A percentile compares a stretch with the other conserved stretches of the same genome.
Evolutionary conservation across 2,888 invertebrate genomes (phyloP).

Genomic region (Lucinisca nassula): DNA sequence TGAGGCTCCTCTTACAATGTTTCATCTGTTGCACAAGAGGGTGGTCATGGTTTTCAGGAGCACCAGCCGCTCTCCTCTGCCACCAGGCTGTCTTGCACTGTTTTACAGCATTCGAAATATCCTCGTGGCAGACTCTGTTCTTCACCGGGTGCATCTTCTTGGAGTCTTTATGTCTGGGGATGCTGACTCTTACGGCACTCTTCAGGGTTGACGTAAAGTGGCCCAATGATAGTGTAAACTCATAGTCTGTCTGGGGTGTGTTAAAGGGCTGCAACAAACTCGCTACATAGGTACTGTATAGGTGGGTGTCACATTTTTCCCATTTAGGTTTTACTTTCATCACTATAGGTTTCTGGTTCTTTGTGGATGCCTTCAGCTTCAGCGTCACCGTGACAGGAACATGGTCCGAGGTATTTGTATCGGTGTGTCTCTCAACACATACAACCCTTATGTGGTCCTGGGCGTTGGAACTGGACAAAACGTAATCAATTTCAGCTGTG

Average conservation of each 20-base stretch:
- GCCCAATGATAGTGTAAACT: background rate
- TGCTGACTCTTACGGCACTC: background rate
- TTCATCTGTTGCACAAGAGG: background rate
- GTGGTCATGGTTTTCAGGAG: background rate
- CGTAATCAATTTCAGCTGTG: conserved; percentile 4
- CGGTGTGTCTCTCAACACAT: background rate
- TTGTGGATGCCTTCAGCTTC: background rate
- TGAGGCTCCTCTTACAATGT: background rate
- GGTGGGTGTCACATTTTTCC: background rate
- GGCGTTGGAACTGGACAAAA: background rate
- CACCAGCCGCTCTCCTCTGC: background rate
- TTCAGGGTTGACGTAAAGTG: background rate
- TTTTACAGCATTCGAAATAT: too few relatives aligned
- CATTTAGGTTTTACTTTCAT: background rate
- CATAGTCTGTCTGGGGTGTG: background rate
- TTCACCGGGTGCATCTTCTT: background rate
- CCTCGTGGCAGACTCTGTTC: too few relatives aligned
- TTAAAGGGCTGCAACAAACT: background rate
- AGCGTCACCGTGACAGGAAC: too few relatives aligned
- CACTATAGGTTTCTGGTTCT: background rate
- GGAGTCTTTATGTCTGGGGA: background rate
- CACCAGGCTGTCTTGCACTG: background rate
- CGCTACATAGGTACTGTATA: background rate
- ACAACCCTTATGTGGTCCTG: background rate
- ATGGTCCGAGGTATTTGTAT: background rate